phyloP scores from a whole-genome alignment of 1,140 invertebrate species.

The Chironomus tepperi region DNA sequence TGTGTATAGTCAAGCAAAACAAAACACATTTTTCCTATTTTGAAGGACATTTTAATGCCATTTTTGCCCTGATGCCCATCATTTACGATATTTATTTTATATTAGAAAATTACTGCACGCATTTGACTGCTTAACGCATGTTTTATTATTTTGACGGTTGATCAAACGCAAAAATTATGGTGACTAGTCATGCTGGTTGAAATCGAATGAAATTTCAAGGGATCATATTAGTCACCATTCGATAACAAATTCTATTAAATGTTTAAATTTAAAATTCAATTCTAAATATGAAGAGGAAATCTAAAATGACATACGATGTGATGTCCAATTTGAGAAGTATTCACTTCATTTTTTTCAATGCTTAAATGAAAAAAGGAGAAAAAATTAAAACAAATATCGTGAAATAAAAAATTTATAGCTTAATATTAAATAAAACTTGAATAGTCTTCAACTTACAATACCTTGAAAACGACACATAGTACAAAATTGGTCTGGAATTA shows the following conservation, averaged over 20 bases:
- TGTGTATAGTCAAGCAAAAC: background rate
- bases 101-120: conserved; percentile 14
- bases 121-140: conserved; percentile 2
- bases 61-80: background rate
- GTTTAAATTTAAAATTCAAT: background rate
- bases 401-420: background rate
- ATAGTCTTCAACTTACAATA: background rate
- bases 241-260: background rate
- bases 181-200: background rate
- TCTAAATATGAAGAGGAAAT: background rate
- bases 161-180: too few relatives aligned
- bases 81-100: background rate
- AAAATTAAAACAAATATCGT: background rate
- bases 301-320: background rate
- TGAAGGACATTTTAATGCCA: conserved; percentile 22
- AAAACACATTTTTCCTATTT: background rate
- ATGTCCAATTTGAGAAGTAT: background rate
- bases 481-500: conserved; percentile 6
- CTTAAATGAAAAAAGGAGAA: background rate
- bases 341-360: background rate
- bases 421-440: background rate
- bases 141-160: background rate
- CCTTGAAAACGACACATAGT: background rate
- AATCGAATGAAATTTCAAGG: background rate
- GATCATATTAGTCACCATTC: too few relatives aligned